phyloP scores from a whole-genome alignment of 2,888 invertebrate species.

The Harpalus rufipes region DNA sequence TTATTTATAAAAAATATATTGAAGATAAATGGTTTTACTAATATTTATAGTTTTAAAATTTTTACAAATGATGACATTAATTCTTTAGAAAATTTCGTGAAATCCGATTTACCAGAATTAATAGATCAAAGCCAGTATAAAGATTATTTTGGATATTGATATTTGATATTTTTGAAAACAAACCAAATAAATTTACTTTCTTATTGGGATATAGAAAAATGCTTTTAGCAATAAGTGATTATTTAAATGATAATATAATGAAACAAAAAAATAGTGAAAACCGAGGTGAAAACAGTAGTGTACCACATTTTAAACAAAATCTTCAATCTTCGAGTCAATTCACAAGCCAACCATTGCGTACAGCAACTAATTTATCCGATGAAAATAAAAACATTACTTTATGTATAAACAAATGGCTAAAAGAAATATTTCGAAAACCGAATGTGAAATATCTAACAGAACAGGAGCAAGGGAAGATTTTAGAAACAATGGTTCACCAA shows the following conservation, averaged over 20 bases:
- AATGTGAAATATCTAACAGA: slow-evolving; percentile 25
- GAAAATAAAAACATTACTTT: slow-evolving; percentile 8
- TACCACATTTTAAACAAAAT: slow-evolving; percentile 13
- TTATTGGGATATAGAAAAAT: slow-evolving; percentile 18
- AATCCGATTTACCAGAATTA: slow-evolving; percentile 9
- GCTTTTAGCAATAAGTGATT: slow-evolving; percentile 9
- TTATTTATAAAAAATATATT: slow-evolving; percentile 19
- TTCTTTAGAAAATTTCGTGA: slow-evolving; percentile 22
- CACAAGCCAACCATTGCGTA: slow-evolving; percentile 19
- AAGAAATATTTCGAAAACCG: slow-evolving; percentile 22
- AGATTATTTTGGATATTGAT: slow-evolving; percentile 8
- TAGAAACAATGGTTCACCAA: no score
- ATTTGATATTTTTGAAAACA: neutral
- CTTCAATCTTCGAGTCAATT: slow-evolving; percentile 12
- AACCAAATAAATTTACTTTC: slow-evolving; percentile 12
- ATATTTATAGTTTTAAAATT: slow-evolving; percentile 1
- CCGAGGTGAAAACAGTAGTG: slow-evolving; percentile 3
- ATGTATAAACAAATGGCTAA: slow-evolving; percentile 10
- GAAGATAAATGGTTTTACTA: slow-evolving; percentile 11
- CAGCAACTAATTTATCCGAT: neutral
- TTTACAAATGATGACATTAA: slow-evolving; percentile 12
- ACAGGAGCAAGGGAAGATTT: slow-evolving; percentile 8
- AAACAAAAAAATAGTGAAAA: slow-evolving; percentile 6
- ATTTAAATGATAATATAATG: slow-evolving; percentile 14
- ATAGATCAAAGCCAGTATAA: slow-evolving; percentile 1